phyloP scores from a whole-genome alignment of 2,888 invertebrate species.

The Eustalomyia histrio region DNA sequence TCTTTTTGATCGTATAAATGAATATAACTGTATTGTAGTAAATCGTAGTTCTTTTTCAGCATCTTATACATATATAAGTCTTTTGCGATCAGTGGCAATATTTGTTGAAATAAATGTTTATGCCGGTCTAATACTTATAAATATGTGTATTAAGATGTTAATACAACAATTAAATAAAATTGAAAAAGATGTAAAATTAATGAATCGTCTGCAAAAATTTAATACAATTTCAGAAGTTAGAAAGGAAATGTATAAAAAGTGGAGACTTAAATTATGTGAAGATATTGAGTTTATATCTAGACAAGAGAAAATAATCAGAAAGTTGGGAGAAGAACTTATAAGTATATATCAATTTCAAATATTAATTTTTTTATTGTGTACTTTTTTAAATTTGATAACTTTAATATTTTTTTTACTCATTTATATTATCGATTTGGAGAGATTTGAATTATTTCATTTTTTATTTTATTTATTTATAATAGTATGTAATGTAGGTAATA shows the following conservation, averaged over 20 bases:
- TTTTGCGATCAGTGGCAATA: not conserved
- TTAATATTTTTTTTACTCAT: constrained; percentile 66
- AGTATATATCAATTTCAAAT: constrained; percentile 63
- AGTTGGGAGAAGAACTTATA: constrained; percentile 51
- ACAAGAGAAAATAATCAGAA: constrained; percentile 51
- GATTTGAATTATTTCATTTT: not conserved
- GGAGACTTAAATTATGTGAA: constrained; percentile 59
- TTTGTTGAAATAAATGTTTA: constrained; percentile 50
- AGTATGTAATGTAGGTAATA: constrained; percentile 53
- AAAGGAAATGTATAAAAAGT: constrained; percentile 30
- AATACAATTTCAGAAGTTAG: not conserved
- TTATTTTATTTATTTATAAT: constrained; percentile 19
- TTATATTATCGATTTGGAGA: constrained; percentile 23
- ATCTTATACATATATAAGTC: not conserved
- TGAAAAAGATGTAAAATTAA: constrained; percentile 35
- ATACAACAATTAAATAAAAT: constrained; percentile 20
- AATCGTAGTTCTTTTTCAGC: not conserved
- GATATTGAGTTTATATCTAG: constrained; percentile 65
- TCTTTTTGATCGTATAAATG: not conserved
- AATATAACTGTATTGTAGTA: not conserved
- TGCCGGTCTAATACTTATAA: constrained; percentile 16
- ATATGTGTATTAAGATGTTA: constrained; percentile 28
- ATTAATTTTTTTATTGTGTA: constrained; percentile 63
- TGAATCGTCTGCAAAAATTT: constrained; percentile 11
- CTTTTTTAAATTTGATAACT: constrained; percentile 64